Conservation (phyloP, 2,797 vertebrate species). For the Oreochromis grahami region DNA sequence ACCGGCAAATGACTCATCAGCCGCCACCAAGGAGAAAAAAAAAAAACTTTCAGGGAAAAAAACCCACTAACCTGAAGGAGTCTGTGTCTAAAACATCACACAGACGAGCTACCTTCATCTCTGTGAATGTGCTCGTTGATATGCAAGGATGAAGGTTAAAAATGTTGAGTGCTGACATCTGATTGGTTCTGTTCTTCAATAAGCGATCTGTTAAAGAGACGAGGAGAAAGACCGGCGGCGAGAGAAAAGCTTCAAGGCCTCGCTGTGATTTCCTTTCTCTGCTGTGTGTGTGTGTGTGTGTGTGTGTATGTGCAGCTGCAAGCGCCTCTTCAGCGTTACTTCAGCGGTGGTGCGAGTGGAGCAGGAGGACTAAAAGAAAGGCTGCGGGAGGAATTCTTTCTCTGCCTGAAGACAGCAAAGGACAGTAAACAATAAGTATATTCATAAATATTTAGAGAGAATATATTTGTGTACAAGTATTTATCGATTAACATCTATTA, state of each 20-base stretch:
- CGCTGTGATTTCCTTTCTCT: not conserved
- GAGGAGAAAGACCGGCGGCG: not conserved
- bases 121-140: not conserved
- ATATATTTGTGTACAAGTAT: not conserved
- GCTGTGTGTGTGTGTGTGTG: not conserved
- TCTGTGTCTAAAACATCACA: not conserved
- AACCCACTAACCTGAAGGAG: not conserved
- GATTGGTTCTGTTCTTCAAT: conserved; percentile 18
- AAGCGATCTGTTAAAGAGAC: not conserved
- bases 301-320: not conserved
- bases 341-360: not conserved
- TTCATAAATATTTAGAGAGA: not conserved
- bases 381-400: not conserved
- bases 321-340: not conserved
- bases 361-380: not conserved
- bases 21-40: not conserved
- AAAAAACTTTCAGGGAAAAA: not conserved
- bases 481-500: not conserved
- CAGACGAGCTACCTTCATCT: not conserved
- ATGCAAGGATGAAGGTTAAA: conserved; percentile 7
- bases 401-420: not conserved
- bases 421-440: not conserved
- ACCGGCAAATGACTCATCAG: conserved; percentile 11
- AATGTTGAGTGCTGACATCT: not conserved
- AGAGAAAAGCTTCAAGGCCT: conserved; percentile 17